Percentiles rank a stretch among this genome's conserved stretches.
Evolutionary conservation across 2,113 vertebrate genomes (phyloP).

Genomic region (Pomatorhinus ruficollis): DNA sequence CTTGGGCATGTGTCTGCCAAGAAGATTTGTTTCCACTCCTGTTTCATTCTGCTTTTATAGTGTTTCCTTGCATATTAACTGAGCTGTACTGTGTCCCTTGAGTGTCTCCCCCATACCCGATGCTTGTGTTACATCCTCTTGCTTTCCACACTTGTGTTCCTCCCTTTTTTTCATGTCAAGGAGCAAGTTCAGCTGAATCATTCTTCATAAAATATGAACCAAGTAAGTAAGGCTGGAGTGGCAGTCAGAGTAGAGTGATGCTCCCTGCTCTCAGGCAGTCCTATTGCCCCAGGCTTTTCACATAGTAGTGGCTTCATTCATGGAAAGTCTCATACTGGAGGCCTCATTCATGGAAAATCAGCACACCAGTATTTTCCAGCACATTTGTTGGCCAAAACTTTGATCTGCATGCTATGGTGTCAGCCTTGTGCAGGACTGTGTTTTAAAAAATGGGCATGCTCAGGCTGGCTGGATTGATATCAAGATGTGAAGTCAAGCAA

Average conservation of each 20-base stretch:
- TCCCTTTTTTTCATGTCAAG: slow-evolving; percentile 38
- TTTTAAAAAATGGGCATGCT: background rate
- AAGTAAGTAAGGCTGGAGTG: background rate
- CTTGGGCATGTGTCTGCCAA: background rate
- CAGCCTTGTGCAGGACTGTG: background rate
- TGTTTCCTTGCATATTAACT: slow-evolving; percentile 11
- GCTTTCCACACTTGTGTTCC: slow-evolving; percentile 47
- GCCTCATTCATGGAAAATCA: slow-evolving; percentile 26
- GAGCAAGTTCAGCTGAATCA: slow-evolving; percentile 50
- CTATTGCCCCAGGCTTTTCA: background rate
- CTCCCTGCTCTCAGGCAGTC: background rate
- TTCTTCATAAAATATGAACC: background rate
- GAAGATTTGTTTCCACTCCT: slow-evolving; percentile 23
- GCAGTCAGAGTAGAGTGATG: background rate
- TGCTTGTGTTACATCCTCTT: slow-evolving; percentile 30
- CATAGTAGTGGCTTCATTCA: background rate
- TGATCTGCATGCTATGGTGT: background rate
- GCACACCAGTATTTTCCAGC: slow-evolving; percentile 4
- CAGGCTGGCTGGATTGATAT: background rate
- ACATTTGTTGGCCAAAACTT: background rate
- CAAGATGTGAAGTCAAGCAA: background rate
- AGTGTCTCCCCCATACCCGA: slow-evolving; percentile 60
- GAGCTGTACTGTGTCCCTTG: slow-evolving; percentile 4
- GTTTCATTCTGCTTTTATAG: slow-evolving; percentile 29
- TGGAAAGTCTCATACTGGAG: slow-evolving; percentile 6